Conservation (phyloP, 2,888 invertebrate genomes). For the Quadroppia sp. region DNA sequence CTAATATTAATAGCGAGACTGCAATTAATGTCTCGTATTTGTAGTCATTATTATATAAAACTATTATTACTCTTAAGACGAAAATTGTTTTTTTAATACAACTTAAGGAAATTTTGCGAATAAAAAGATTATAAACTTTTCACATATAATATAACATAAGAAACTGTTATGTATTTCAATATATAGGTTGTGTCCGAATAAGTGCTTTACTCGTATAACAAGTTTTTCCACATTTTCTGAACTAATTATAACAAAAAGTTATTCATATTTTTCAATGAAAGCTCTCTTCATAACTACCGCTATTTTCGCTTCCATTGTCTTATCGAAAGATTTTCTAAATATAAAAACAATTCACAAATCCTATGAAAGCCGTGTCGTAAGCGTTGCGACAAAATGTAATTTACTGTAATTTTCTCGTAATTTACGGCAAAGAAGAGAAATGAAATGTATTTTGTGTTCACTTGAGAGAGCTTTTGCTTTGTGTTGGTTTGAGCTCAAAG, state of each 20-base stretch:
- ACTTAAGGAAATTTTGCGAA: slow-evolving; percentile 19
- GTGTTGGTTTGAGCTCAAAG: not conserved
- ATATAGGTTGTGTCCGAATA: slow-evolving; percentile 21
- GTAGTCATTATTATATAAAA: not conserved
- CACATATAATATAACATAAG: not conserved
- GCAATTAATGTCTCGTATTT: not conserved
- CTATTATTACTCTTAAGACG: not conserved
- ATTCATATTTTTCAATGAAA: not conserved
- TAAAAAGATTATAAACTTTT: too few species aligned
- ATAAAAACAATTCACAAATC: too few species aligned
- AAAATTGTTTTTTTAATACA: not conserved
- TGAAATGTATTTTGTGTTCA: not conserved
- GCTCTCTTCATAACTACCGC: not conserved
- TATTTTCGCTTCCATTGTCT: not conserved
- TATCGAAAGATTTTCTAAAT: too few species aligned
- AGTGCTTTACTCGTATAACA: slow-evolving; percentile 26
- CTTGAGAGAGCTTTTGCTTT: not conserved
- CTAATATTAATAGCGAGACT: not conserved
- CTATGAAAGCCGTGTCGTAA: too few species aligned
- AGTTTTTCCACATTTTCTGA: slow-evolving; percentile 15
- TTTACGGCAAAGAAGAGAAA: not conserved
- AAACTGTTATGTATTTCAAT: not conserved
- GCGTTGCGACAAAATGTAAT: too few species aligned
- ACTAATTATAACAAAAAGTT: not conserved
- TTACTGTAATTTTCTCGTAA: too few species aligned